A percentile compares a stretch with the other conserved stretches of the same genome.
phyloP scores from a whole-genome alignment of 2,113 vertebrate species.

The Nestor notabilis region DNA sequence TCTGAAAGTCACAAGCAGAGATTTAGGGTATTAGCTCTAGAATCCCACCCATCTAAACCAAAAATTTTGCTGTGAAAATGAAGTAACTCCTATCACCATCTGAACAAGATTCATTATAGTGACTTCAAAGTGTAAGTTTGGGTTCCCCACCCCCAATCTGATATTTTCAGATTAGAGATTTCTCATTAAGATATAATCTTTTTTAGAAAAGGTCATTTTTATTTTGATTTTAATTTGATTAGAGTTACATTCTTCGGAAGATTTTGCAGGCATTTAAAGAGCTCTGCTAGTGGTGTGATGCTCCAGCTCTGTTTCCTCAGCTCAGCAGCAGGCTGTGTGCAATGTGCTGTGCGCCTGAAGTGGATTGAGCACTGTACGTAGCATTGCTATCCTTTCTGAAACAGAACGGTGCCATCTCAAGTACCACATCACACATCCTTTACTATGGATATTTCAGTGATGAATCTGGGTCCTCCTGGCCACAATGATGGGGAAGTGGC shows the following conservation, averaged over 20 bases:
- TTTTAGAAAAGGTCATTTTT: background rate
- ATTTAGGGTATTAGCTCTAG: background rate
- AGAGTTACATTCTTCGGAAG: background rate
- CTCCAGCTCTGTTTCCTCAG: background rate
- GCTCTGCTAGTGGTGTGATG: background rate
- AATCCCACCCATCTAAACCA: background rate
- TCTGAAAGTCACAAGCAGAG: background rate
- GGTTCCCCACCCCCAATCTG: background rate
- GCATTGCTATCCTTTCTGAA: background rate
- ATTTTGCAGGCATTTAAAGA: background rate
- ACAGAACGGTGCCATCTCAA: background rate
- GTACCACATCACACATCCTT: background rate
- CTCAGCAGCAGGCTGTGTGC: background rate
- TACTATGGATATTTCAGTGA: background rate
- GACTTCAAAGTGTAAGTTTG: background rate
- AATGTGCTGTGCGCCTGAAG: fast-evolving
- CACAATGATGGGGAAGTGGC: background rate
- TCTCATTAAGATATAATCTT: background rate
- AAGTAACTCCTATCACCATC: background rate
- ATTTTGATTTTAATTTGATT: background rate
- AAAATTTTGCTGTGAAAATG: background rate
- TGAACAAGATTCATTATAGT: background rate
- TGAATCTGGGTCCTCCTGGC: background rate
- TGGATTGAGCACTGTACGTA: fast-evolving
- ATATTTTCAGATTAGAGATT: background rate